Percentiles rank a stretch among this genome's conserved stretches.
Evolutionary conservation across 2,113 vertebrate species (phyloP).

Genomic region (Ochotona curzoniae): DNA sequence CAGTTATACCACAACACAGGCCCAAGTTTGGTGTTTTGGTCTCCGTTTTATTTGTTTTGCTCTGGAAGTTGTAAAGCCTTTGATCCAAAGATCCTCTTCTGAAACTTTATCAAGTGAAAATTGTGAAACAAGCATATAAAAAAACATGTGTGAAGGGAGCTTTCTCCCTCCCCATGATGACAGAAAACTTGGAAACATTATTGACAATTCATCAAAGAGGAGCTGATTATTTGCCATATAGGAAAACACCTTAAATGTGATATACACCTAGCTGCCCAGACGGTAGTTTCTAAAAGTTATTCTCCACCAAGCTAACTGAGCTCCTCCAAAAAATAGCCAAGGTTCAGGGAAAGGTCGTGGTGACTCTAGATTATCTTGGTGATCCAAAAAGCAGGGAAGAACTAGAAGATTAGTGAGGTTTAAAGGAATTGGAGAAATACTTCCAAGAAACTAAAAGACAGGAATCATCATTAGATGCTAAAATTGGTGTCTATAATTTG

Average conservation of each 20-base stretch:
- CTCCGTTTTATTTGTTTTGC: no score
- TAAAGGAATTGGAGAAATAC: background rate
- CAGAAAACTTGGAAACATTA: background rate
- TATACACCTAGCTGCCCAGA: background rate
- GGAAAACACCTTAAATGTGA: background rate
- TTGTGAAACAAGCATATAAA: background rate
- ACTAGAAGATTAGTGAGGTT: background rate
- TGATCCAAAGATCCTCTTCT: constrained; percentile 18
- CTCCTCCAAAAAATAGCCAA: background rate
- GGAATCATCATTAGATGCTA: background rate
- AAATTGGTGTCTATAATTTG: background rate
- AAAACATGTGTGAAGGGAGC: background rate
- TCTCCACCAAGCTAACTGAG: background rate
- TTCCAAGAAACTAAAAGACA: background rate
- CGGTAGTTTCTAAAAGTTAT: background rate
- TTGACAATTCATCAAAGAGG: background rate
- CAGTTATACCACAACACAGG: no score
- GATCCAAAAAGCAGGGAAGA: background rate
- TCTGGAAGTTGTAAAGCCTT: background rate
- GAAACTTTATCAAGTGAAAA: background rate
- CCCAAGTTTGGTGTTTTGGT: no score
- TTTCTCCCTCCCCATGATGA: background rate
- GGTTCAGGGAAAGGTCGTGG: background rate
- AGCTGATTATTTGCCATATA: background rate
- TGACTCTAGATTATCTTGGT: background rate